Evolutionary conservation across 1,140 invertebrate species (phyloP).

Genomic region (Drosophila takahashii): DNA sequence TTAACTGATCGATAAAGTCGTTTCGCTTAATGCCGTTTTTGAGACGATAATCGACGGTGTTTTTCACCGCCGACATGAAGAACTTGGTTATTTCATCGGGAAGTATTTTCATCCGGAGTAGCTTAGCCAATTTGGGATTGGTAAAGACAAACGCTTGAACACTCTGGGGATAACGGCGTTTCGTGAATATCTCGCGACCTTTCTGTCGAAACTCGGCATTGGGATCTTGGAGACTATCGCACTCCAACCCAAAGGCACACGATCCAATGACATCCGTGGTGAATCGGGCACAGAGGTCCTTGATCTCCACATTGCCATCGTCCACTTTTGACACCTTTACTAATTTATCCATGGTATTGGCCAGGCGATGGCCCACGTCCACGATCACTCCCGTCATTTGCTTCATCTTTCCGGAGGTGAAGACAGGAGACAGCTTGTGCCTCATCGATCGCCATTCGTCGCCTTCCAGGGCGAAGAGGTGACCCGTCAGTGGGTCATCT

Average conservation of each 20-base stretch:
- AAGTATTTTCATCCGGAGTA: conserved; percentile 53
- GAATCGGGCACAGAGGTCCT: conserved; percentile 87
- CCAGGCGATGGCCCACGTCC: conserved; percentile 67
- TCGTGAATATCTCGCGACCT: conserved; percentile 58
- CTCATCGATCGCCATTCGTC: conserved; percentile 86
- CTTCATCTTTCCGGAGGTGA: conserved; percentile 87
- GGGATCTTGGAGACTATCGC: conserved; percentile 85
- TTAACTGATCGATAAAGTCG: conserved; percentile 84
- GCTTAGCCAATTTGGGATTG: conserved; percentile 53
- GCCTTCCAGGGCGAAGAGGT: conserved; percentile 85
- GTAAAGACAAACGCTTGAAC: conserved; percentile 48
- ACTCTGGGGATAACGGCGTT: conserved; percentile 41
- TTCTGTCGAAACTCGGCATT: conserved; percentile 85
- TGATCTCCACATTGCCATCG: conserved; percentile 85
- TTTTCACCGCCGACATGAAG: conserved; percentile 78
- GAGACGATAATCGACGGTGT: conserved; percentile 82
- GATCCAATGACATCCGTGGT: conserved; percentile 87
- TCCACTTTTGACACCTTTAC: conserved; percentile 39
- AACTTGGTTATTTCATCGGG: conserved; percentile 79
- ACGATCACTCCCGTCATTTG: conserved; percentile 85
- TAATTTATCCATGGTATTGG: conserved; percentile 29
- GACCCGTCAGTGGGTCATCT: conserved; percentile 86
- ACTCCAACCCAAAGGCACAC: conserved; percentile 86
- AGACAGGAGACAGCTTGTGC: conserved; percentile 86
- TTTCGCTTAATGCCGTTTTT: conserved; percentile 76